phyloP scores from a whole-genome alignment of 2,797 vertebrate genomes.

The Crocodylus rhombifer region DNA sequence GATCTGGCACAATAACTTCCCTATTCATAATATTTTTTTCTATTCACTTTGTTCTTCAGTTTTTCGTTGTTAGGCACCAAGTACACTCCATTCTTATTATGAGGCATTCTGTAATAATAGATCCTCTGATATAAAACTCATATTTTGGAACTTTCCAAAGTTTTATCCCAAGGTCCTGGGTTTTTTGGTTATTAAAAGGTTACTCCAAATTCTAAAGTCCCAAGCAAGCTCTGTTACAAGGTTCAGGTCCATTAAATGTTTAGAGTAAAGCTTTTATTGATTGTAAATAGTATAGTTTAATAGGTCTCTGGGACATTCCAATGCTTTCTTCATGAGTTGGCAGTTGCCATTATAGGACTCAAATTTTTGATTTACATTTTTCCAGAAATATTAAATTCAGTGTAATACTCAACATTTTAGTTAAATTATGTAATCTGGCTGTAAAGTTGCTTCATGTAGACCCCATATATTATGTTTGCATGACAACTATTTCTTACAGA shows the following conservation, averaged over 20 bases:
- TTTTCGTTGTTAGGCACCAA: background rate
- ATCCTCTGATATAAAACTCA: background rate
- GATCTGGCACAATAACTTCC: background rate
- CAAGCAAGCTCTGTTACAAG: background rate
- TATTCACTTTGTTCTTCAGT: background rate
- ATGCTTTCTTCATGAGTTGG: background rate
- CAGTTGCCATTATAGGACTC: conserved; percentile 8
- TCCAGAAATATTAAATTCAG: conserved; percentile 9
- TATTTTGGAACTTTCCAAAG: background rate
- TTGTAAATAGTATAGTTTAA: background rate
- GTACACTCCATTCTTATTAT: background rate
- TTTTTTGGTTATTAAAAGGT: background rate
- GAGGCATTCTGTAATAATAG: background rate
- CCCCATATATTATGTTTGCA: conserved; percentile 35
- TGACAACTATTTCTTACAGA: conserved; percentile 58
- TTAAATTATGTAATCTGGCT: conserved; percentile 53
- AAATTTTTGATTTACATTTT: conserved; percentile 3
- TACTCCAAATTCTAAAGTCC: background rate
- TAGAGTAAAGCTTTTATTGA: background rate
- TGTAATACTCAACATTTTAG: conserved; percentile 52
- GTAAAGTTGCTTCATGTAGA: conserved; percentile 47
- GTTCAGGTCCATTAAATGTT: background rate
- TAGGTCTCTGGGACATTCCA: background rate
- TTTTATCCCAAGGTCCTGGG: background rate
- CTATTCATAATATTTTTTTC: background rate